Base-by-base conservation (phyloP, 2,797 vertebrate genomes). In the Melanotaenia nigrans region DNA sequence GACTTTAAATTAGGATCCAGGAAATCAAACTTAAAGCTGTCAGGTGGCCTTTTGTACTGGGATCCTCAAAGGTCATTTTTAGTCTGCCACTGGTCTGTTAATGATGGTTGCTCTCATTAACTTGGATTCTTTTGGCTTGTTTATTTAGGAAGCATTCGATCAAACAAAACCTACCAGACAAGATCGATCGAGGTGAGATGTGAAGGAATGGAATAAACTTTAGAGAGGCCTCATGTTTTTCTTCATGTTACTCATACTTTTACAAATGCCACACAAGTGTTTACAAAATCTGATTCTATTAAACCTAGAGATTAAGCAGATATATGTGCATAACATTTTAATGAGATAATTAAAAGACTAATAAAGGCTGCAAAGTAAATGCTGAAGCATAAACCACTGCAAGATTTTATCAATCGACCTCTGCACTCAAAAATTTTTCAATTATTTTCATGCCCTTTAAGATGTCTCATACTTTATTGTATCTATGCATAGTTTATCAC, bases 31-130 rank as follows among this genome's bases (percentile, higher is more conserved):
- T 49, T 49, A 9, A n/a, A 49, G 9, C 45, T 49, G 35, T 61
- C 42, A 16, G 57, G 38, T 75, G 65, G 62, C 73, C 65, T 79
- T 81, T 72, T 65, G 45, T 30, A 40, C 16, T 28, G 14, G 25
- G 68, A 38, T 30, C 61, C 62, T 51, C 20, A 81, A 74, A 75
- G 71, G 66, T 77, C 54, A 75, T 62, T 79, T 47, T 38, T 64
- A 40, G 57, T 73, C 40, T 60, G 33, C 25, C 64, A 11, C 33
- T 51, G 25, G 60, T 65, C 61, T 54, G 63, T 67, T 74, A 77
- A 75, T 73, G 69, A 82, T 59, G n/a, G 38, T 49, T 33, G 14
- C 61, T n/a, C 24, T 69, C 51, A 63, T 76, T 70, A 61, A 42
- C 60, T 22, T 45, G 28, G 28, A 22, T 70, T 28, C 56, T 6